Evolutionary conservation across 2,797 vertebrate species (phyloP).

Genomic region (Cheirogaleus major): DNA sequence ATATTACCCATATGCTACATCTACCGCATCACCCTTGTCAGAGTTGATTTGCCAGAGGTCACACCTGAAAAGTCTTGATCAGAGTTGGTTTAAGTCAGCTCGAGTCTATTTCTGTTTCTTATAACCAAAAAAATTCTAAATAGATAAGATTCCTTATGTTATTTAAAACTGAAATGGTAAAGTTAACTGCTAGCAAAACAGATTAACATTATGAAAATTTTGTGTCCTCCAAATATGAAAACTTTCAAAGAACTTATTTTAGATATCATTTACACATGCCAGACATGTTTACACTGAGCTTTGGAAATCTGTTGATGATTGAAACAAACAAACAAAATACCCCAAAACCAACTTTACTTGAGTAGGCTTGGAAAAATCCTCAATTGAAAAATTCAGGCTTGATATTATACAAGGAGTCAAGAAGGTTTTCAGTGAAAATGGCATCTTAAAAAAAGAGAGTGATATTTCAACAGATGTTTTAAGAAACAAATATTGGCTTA

Average conservation of each 20-base stretch:
- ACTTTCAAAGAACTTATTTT: neutral
- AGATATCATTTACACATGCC: neutral
- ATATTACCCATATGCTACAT: fast-evolving
- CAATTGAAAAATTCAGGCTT: constrained; percentile 43
- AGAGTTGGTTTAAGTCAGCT: neutral
- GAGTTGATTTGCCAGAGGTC: neutral
- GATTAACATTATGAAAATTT: neutral
- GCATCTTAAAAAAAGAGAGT: neutral
- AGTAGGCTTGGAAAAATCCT: constrained; percentile 41
- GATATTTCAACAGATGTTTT: neutral
- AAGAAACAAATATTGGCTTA: neutral
- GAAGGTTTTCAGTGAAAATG: neutral
- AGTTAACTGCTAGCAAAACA: neutral
- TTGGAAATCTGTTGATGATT: constrained; percentile 38
- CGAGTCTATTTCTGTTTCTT: neutral
- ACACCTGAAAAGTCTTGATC: neutral
- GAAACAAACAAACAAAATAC: neutral
- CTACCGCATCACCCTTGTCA: fast-evolving
- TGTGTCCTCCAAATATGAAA: neutral
- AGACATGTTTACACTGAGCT: neutral
- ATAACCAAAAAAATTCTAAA: neutral
- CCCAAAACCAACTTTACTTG: neutral
- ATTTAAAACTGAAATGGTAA: constrained; percentile 10
- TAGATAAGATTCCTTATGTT: neutral
- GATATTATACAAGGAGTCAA: neutral